Percentiles rank a stretch among this genome's conserved stretches.
phyloP scores from a whole-genome alignment of 2,888 invertebrate species.

The Sinelater perroti region DNA sequence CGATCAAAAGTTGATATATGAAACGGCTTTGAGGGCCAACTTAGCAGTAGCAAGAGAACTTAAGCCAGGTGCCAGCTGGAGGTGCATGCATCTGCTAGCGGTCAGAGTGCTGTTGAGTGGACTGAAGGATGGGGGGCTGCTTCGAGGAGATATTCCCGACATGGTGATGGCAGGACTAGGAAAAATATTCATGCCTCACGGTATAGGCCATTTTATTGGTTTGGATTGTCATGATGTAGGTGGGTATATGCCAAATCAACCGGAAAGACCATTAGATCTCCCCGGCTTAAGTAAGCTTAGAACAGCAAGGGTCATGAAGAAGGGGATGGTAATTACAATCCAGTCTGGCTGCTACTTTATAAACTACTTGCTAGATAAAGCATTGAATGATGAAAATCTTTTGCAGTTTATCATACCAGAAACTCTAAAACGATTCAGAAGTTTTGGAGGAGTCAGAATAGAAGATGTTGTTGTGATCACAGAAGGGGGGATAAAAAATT shows the following conservation, averaged over 20 bases:
- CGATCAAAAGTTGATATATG: conserved; percentile 89
- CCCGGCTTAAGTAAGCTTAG: conserved; percentile 80
- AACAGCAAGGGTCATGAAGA: conserved; percentile 77
- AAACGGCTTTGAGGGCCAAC: conserved; percentile 86
- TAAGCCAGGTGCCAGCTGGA: conserved; percentile 91
- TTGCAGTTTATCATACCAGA: conserved; percentile 80
- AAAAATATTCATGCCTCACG: conserved; percentile 94
- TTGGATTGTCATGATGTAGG: conserved; percentile 98
- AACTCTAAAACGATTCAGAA: conserved; percentile 76
- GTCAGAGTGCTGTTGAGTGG: conserved; percentile 79
- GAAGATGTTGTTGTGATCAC: conserved; percentile 96
- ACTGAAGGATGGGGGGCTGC: conserved; percentile 78
- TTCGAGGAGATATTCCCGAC: conserved; percentile 76
- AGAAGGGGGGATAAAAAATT: conserved; percentile 82
- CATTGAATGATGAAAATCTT: conserved; percentile 75
- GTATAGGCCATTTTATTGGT: conserved; percentile 94
- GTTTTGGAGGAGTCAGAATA: conserved; percentile 94
- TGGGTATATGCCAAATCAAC: conserved; percentile 82
- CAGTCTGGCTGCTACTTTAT: conserved; percentile 99
- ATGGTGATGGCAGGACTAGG: conserved; percentile 80
- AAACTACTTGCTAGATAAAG: conserved; percentile 53
- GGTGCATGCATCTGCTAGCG: conserved; percentile 91
- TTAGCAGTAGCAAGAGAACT: conserved; percentile 83
- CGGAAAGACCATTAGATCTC: conserved; percentile 71
- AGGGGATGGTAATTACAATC: conserved; percentile 92